Evolutionary conservation across 1,140 invertebrate genomes (phyloP).

Genomic region (Drosophila pandora): DNA sequence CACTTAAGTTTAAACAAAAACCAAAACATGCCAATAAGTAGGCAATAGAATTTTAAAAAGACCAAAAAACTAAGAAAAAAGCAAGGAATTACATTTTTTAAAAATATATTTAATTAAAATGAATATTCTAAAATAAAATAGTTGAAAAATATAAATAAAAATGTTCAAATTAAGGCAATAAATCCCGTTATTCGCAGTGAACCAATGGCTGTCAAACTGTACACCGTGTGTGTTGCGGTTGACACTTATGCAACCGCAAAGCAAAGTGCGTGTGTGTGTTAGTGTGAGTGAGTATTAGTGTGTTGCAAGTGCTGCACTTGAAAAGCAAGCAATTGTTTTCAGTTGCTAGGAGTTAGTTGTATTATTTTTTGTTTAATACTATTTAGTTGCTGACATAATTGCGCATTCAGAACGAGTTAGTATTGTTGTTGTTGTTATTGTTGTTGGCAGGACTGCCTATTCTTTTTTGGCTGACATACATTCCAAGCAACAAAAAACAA

Average conservation of each 20-base stretch:
- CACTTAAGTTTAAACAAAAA: no score
- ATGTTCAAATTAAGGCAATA: no score
- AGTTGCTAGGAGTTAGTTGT: conserved; percentile 4
- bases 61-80: no score
- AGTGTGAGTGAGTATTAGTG: neutral
- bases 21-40: neutral
- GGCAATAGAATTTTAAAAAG: no score
- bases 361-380: neutral
- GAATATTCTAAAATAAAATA: no score
- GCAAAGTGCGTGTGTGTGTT: conserved; percentile 14
- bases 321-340: conserved; percentile 59
- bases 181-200: no score
- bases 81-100: no score
- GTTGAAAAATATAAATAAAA: no score
- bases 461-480: conserved; percentile 58
- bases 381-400: conserved; percentile 65
- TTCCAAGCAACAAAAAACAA: conserved; percentile 13
- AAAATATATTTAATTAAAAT: no score
- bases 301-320: conserved; percentile 47
- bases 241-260: conserved; percentile 75
- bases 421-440: neutral
- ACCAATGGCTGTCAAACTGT: conserved; percentile 56
- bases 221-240: conserved; percentile 56
- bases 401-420: conserved; percentile 23
- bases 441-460: neutral